phyloP scores from a whole-genome alignment of 2,888 invertebrate species.

The Aleiodes testaceus region DNA sequence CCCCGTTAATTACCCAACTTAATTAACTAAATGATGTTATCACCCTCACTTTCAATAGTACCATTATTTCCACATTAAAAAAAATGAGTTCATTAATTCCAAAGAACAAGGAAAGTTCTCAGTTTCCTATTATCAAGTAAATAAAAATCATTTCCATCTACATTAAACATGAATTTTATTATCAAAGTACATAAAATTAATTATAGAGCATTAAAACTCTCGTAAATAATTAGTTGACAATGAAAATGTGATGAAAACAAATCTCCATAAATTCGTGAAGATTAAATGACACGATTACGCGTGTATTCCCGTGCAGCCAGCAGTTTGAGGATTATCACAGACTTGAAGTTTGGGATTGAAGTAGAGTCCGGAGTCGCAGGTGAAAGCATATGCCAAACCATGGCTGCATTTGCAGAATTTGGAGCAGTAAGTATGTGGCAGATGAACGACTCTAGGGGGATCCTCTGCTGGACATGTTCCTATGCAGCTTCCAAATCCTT shows the following conservation, averaged over 20 bases:
- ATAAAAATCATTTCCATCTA: no score
- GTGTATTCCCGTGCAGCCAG: slow-evolving; percentile 42
- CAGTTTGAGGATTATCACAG: slow-evolving; percentile 52
- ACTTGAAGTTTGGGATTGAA: slow-evolving; percentile 46
- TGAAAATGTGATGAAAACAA: no score
- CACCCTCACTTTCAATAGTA: not conserved
- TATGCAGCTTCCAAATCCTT: slow-evolving; percentile 44
- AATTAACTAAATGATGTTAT: not conserved
- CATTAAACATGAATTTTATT: no score
- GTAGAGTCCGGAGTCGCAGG: slow-evolving; percentile 52
- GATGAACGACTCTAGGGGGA: slow-evolving; percentile 34
- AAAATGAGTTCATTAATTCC: not conserved
- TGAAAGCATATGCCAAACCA: slow-evolving; percentile 42
- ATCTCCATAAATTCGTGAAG: not conserved
- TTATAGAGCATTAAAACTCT: no score
- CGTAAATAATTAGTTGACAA: no score
- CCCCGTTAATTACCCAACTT: not conserved
- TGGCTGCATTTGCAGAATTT: slow-evolving; percentile 58
- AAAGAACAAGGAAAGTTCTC: not conserved
- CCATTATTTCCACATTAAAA: not conserved
- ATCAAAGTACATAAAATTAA: no score
- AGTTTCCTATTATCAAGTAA: no score
- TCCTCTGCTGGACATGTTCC: slow-evolving; percentile 53
- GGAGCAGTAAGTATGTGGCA: slow-evolving; percentile 55
- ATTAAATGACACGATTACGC: slow-evolving; percentile 24